phyloP scores from a whole-genome alignment of 53 echinoderm and acorn worm genomes.

The Arbacia lixula region DNA sequence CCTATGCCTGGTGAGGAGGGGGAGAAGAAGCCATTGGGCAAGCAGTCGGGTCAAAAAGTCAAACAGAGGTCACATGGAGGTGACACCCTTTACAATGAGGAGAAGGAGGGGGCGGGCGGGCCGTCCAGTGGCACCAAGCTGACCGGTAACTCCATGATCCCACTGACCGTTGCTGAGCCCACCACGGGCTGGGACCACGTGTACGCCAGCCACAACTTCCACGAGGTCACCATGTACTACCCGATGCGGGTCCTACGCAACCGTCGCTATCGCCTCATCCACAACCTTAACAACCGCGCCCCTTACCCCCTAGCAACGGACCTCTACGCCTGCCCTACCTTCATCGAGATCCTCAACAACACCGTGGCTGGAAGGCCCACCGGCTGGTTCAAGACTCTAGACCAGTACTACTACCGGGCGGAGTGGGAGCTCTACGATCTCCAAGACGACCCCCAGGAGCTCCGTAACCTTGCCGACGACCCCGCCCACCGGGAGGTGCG shows the following conservation, averaged over 20 bases:
- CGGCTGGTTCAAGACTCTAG: constrained; percentile 88
- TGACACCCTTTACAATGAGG: neutral
- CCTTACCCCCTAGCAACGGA: constrained; percentile 93
- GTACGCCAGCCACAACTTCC: constrained; percentile 93
- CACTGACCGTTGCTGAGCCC: constrained; percentile 68
- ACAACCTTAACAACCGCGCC: constrained; percentile 89
- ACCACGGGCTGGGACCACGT: constrained; percentile 73
- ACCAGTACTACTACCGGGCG: constrained; percentile 87
- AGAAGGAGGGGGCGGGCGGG: neutral
- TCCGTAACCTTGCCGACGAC: constrained; percentile 73
- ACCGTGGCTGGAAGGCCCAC: constrained; percentile 76
- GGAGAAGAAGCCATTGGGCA: neutral
- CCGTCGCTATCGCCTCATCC: constrained; percentile 86
- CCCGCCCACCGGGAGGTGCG: constrained; percentile 53
- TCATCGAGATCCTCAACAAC: constrained; percentile 81
- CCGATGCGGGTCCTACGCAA: constrained; percentile 91
- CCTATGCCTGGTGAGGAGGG: constrained; percentile 65
- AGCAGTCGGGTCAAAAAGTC: neutral
- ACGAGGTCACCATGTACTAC: constrained; percentile 96
- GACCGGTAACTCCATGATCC: constrained; percentile 88
- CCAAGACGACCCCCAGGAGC: constrained; percentile 78
- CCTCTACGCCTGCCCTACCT: constrained; percentile 76
- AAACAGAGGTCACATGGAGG: neutral
- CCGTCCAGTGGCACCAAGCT: constrained; percentile 15
- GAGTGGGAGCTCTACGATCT: constrained; percentile 94